Evolutionary conservation across 2,888 invertebrate genomes (phyloP).

Genomic region (Ernsta delagoae): DNA sequence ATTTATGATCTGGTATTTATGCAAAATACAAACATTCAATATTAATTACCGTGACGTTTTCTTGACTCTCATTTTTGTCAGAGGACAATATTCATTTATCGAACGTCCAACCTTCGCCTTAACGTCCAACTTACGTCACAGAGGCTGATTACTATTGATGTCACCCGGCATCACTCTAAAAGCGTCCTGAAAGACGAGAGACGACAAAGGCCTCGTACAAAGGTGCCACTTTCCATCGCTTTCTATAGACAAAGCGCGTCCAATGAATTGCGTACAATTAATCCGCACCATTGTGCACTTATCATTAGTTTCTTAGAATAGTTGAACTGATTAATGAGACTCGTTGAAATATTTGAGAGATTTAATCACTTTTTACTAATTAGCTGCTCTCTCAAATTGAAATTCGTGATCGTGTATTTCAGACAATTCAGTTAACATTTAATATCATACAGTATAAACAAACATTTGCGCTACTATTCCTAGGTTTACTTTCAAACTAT

Average conservation of each 20-base stretch:
- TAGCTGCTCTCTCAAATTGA: too few relatives aligned
- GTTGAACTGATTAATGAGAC: conserved; percentile 4
- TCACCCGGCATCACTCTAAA: conserved; percentile 20
- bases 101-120: not conserved
- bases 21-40: too few relatives aligned
- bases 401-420: too few relatives aligned
- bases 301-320: conserved; percentile 22
- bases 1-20: too few relatives aligned
- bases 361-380: not conserved
- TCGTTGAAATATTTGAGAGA: conserved; percentile 1
- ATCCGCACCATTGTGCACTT: conserved; percentile 27
- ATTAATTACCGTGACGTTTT: too few relatives aligned
- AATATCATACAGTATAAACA: not conserved
- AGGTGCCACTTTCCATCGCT: conserved; percentile 25
- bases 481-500: not conserved
- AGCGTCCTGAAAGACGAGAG: conserved; percentile 19
- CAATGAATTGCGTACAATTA: conserved; percentile 32
- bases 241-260: conserved; percentile 24
- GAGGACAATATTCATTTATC: too few relatives aligned
- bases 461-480: not conserved
- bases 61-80: too few relatives aligned
- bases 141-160: conserved; percentile 7
- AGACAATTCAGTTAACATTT: too few relatives aligned
- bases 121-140: not conserved
- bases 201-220: conserved; percentile 22